These are phyloP conservation scores for Dynastes tityus DNA, from an alignment of 2,888 invertebrate genomes.

Conservation along the genomic window DNA sequence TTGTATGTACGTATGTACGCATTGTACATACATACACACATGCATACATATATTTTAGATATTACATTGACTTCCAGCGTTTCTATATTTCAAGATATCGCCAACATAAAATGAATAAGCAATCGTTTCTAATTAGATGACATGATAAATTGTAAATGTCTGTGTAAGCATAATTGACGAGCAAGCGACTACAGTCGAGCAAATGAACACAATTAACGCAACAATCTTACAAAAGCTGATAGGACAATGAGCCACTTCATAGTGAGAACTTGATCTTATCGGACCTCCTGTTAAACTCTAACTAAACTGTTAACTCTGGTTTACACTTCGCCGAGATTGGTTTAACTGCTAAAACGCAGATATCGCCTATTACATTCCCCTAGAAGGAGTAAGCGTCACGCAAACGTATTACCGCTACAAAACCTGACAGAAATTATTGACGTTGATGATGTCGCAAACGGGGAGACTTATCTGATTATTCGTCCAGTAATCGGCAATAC, in stretches of 20 bases:
- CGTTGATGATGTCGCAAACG: conserved; percentile 26
- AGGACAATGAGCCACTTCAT: conserved; percentile 64
- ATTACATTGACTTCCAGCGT: too few relatives aligned
- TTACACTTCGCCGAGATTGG: conserved; percentile 64
- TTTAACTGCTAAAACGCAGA: conserved; percentile 62
- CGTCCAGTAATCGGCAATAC: not conserved
- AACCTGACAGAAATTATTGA: conserved; percentile 42
- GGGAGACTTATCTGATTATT: conserved; percentile 20
- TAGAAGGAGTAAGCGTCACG: conserved; percentile 56
- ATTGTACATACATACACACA: too few relatives aligned
- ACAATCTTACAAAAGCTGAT: conserved; percentile 57
- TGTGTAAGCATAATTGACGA: conserved; percentile 30
- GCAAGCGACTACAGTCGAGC: conserved; percentile 1
- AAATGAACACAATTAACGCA: conserved; percentile 44
- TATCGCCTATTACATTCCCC: conserved; percentile 60
- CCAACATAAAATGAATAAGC: not conserved
- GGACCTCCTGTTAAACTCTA: conserved; percentile 61
- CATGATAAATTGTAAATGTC: conserved; percentile 31
- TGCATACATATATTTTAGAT: too few relatives aligned
- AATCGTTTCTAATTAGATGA: not conserved
- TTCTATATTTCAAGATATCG: too few relatives aligned
- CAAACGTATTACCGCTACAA: conserved; percentile 50
- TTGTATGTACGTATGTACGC: too few relatives aligned
- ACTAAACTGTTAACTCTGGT: conserved; percentile 62
- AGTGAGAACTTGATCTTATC: conserved; percentile 64